Base-by-base conservation (phyloP, 2,888 invertebrate species). In the Drosophila subquinaria region DNA sequence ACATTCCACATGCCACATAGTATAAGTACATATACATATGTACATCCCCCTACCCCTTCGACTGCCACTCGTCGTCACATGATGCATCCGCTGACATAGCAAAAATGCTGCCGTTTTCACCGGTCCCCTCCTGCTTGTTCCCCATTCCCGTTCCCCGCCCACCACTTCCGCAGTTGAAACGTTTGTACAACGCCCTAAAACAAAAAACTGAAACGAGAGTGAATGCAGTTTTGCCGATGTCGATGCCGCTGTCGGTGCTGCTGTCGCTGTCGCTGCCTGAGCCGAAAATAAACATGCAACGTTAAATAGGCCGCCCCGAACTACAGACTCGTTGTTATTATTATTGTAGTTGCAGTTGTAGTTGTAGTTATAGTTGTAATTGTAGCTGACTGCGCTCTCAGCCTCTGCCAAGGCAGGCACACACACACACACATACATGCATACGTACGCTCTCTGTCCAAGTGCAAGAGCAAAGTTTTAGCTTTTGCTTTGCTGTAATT, bases 231-330 rank as follows among this genome's bases (percentile, higher is more conserved):
- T 66, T 61, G 48, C 63, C 38, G 71, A 52, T 61, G 48, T 61
- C 38, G 71, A 52, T 67, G 73, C 56, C 51, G 75, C 66, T 64
- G 35, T 11, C 10, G 72, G 59, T 40, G 55, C 33, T 45, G 72
- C 17, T 17, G 20, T 30, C 17, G 6, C 6, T 17, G 48, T 13
- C 11, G 72, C 36, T 62, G 63, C 36, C 62, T 60, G 69, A 61
- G 64, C 86, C 88, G 79, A 88, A 84, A 88, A 90, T 90, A 84
- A 84, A 88, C 89, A 86, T 85, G 89, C 83, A 76, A 69, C 77
- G 87, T 74, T 77, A 90, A 84, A 88, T 84, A 84, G 84, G 84
- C 89, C 84, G 85, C 62, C 64, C 53, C 73, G 60, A 70, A 70
- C 71, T 51, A 63, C 64, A 56, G 62, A 30, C 62, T 47, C 52